Base-by-base conservation (phyloP, 1,140 invertebrate genomes). In the Battus philenor region DNA sequence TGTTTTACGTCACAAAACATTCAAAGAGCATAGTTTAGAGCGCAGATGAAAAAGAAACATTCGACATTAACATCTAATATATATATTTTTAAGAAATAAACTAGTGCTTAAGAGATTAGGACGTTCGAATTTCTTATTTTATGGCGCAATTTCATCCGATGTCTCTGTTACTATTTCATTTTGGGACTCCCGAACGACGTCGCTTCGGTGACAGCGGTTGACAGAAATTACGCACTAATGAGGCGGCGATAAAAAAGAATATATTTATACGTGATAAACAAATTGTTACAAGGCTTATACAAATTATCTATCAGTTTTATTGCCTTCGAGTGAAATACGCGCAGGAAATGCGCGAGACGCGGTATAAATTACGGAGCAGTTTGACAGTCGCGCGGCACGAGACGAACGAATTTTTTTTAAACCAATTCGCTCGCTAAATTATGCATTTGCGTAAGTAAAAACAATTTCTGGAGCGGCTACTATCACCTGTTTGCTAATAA, bases 151-250 rank as follows among this genome's bases (percentile, higher is more conserved):
- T 36, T 36, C 18, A 17, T 17, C 20, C 3, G 4, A 29, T 29
- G 26, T 29, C n/a, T 20, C 17, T 36, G 9, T 18, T 36, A 36
- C 33, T 36, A 36, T 36, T 36, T 36, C 33, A 36, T 36, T 36
- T 36, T 9, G 17, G 33, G 17, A n/a, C n/a, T n/a, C 20, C 9
- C 4, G 9, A 36, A 36, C 20, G 17, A 6, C 17, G 33, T 36
- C 16, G 16, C 33, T 36, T 36, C 15, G 1, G 15, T 36, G 33
- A 36, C 33, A 36, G 33, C 33, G 15, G 16, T 36, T 36, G 33
- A 36, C 33, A 36, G 33, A 22, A 36, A 36, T 36, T 36, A 36
- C n/a, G 33, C 12, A 36, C n/a, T 36, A 36, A 36, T 36, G 33
- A 12, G 32, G 33, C 32, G 11, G 7, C 5, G 20, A 9, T 7